Conservation (phyloP, 2,888 invertebrate species). For the Eugnorisma glareosa region DNA sequence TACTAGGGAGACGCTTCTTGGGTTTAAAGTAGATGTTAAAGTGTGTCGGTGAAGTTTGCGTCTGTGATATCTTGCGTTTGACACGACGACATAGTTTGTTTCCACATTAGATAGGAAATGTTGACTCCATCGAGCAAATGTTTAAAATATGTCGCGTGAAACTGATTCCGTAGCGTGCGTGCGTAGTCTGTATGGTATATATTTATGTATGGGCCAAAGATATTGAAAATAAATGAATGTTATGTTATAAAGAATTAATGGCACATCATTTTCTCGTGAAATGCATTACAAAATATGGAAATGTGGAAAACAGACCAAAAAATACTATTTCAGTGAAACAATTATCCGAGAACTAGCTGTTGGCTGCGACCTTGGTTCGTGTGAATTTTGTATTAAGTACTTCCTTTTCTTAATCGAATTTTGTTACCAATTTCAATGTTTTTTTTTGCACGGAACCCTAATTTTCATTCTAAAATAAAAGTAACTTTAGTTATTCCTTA, state of each 20-base stretch:
- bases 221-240: neutral
- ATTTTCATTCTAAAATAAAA: too few species aligned
- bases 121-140: neutral
- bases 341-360: neutral
- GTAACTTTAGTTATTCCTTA: too few species aligned
- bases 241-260: neutral
- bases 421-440: too few species aligned
- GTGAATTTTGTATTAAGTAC: too few species aligned
- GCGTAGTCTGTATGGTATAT: neutral
- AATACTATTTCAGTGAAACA: neutral
- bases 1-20: slow-evolving; percentile 32
- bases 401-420: too few species aligned
- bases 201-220: neutral
- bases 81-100: neutral
- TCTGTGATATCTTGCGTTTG: neutral
- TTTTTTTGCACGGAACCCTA: too few species aligned
- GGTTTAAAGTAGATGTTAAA: slow-evolving; percentile 33
- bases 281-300: neutral
- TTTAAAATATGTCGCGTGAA: neutral
- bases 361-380: too few species aligned
- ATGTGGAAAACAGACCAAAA: neutral
- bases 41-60: neutral
- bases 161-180: neutral
- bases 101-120: neutral
- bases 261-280: neutral